These are phyloP conservation scores for Torymus texanus DNA, from an alignment of 2,888 invertebrate species.

Conservation along the genomic window DNA sequence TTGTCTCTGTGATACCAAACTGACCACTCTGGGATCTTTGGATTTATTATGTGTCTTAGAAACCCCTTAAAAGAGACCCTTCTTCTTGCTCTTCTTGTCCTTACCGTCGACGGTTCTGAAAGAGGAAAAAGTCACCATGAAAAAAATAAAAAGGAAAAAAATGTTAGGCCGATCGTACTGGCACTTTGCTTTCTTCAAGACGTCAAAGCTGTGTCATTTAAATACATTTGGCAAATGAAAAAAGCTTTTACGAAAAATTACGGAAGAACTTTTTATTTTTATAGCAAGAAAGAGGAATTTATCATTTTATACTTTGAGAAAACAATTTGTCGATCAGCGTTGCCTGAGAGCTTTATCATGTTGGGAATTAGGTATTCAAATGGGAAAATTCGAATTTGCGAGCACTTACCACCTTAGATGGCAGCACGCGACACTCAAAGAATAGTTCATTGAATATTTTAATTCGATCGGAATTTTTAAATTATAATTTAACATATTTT, in stretches of 20 bases:
- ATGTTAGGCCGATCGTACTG: constrained; percentile 21
- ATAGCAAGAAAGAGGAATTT: no score
- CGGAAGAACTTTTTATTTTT: no score
- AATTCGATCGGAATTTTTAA: constrained; percentile 3
- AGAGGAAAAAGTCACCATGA: constrained; percentile 63
- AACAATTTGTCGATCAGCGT: constrained; percentile 33
- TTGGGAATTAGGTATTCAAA: constrained; percentile 12
- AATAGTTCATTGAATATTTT: constrained; percentile 14
- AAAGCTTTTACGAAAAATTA: no score
- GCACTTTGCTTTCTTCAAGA: constrained; percentile 37
- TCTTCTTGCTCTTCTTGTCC: constrained; percentile 92
- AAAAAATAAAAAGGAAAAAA: constrained; percentile 40
- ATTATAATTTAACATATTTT: no score
- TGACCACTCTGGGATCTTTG: constrained; percentile 53
- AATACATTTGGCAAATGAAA: no score
- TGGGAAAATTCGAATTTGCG: constrained; percentile 45
- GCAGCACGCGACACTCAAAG: constrained; percentile 49
- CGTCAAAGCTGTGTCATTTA: no score
- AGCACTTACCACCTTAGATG: constrained; percentile 54
- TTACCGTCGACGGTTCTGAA: constrained; percentile 89
- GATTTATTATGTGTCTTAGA: constrained; percentile 51
- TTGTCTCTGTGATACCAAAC: constrained; percentile 36
- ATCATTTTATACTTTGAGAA: constrained; percentile 18
- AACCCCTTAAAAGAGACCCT: constrained; percentile 86
- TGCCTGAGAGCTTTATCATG: background rate